phyloP scores from a whole-genome alignment of 2,113 vertebrate genomes.

The Xiphophorus maculatus region DNA sequence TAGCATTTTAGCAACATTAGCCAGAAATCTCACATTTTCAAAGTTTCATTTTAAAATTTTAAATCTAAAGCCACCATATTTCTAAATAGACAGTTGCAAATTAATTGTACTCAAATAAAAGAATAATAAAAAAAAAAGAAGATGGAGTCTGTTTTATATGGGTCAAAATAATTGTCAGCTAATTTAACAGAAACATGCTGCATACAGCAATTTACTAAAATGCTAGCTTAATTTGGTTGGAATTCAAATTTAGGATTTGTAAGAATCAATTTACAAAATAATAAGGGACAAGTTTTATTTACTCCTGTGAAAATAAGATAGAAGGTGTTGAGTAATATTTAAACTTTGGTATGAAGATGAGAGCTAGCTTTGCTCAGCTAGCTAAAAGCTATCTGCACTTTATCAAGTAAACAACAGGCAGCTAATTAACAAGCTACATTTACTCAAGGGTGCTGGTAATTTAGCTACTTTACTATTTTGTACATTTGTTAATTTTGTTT shows the following conservation, averaged over 20 bases:
- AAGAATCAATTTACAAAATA: neutral
- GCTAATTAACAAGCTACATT: neutral
- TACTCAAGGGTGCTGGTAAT: neutral
- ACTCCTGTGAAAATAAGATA: neutral
- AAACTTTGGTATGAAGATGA: neutral
- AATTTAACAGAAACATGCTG: neutral
- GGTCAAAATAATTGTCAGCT: neutral
- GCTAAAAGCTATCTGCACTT: neutral
- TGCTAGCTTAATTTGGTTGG: neutral
- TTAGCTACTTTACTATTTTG: neutral
- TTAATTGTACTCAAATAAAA: neutral
- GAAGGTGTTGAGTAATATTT: constrained; percentile 9
- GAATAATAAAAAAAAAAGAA: too few relatives aligned
- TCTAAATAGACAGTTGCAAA: neutral
- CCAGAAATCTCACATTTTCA: neutral
- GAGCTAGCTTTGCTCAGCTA: neutral
- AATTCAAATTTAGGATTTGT: neutral
- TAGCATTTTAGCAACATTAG: neutral
- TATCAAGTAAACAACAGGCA: too few relatives aligned
- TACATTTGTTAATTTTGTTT: neutral
- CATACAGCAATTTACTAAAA: neutral
- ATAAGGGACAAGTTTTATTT: neutral
- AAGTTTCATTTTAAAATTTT: neutral
- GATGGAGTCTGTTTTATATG: neutral
- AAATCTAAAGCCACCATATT: neutral